phyloP scores from a whole-genome alignment of 2,888 invertebrate species.

The Mythimna loreyi region DNA sequence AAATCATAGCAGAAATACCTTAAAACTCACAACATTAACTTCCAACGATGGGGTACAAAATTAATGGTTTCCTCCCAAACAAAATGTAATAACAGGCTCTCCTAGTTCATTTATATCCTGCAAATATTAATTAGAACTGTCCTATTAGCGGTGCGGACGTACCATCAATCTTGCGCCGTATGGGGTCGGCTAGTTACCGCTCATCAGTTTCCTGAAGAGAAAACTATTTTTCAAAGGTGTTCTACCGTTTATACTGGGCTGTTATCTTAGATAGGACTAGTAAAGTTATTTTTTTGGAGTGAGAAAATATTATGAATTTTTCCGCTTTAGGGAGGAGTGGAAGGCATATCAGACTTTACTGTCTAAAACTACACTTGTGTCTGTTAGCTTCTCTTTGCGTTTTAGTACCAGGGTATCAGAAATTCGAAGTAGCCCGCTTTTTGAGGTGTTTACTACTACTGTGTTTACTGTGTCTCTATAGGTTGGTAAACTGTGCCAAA shows the following conservation, averaged over 20 bases:
- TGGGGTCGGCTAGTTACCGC: conserved; percentile 45
- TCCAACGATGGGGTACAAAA: conserved; percentile 1
- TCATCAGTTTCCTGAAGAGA: conserved; percentile 30
- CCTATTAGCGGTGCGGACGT: conserved; percentile 46
- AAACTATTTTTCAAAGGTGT: too few species aligned
- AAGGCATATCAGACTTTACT: too few species aligned
- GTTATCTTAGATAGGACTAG: conserved; percentile 11
- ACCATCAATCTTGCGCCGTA: conserved; percentile 52
- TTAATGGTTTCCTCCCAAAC: conserved; percentile 17
- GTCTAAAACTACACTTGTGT: too few species aligned
- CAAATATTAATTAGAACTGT: conserved; percentile 58
- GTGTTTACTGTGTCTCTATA: too few species aligned
- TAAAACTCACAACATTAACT: neutral
- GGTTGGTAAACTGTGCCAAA: too few species aligned
- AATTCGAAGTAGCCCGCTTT: too few species aligned
- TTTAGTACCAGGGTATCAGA: too few species aligned
- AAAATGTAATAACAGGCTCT: conserved; percentile 18
- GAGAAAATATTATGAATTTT: neutral
- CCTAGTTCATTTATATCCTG: conserved; percentile 44
- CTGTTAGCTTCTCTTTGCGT: too few species aligned
- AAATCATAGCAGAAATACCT: neutral
- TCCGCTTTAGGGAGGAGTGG: too few species aligned
- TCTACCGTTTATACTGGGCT: neutral
- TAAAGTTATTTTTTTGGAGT: neutral
- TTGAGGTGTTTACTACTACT: too few species aligned